phyloP scores from a whole-genome alignment of 2,113 vertebrate genomes.

The Acanthisitta chloris region DNA sequence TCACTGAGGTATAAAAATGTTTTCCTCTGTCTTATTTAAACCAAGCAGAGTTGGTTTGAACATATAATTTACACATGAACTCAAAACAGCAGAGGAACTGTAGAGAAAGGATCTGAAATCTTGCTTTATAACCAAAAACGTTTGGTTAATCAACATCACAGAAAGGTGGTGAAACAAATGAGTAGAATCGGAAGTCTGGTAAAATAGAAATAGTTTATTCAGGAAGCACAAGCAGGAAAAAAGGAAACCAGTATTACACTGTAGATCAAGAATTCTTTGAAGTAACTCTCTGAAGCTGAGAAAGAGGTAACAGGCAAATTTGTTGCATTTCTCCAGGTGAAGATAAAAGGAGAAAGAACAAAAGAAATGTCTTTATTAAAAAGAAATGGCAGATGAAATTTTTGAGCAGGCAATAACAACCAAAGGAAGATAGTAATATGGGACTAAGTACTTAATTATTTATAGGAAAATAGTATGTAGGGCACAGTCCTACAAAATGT shows the following conservation, averaged over 20 bases:
- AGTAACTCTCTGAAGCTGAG: constrained; percentile 11
- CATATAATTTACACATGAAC: background rate
- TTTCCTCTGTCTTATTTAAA: background rate
- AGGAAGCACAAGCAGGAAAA: background rate
- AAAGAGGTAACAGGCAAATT: constrained; percentile 24
- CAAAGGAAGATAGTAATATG: background rate
- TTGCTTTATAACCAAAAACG: background rate
- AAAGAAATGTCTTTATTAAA: constrained; percentile 14
- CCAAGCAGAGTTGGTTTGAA: background rate
- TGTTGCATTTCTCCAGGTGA: constrained; percentile 20
- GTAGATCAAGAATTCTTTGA: constrained; percentile 42
- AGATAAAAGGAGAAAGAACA: constrained; percentile 44
- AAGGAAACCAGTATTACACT: background rate
- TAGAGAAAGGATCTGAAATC: background rate
- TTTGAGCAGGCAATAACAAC: constrained; percentile 5
- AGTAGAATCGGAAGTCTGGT: background rate
- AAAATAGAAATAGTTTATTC: background rate
- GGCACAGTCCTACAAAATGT: background rate
- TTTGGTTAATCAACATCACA: background rate
- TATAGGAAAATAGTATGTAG: background rate
- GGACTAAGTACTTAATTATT: background rate
- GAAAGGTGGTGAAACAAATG: background rate
- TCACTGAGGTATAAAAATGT: background rate
- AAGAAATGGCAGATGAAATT: constrained; percentile 3
- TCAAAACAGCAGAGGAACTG: background rate